Evolutionary conservation across 92 coral and sea anemone species (phyloP), one percentile per base, ranked within the genome.

Genomic region (Epizoanthus scotinus): DNA sequence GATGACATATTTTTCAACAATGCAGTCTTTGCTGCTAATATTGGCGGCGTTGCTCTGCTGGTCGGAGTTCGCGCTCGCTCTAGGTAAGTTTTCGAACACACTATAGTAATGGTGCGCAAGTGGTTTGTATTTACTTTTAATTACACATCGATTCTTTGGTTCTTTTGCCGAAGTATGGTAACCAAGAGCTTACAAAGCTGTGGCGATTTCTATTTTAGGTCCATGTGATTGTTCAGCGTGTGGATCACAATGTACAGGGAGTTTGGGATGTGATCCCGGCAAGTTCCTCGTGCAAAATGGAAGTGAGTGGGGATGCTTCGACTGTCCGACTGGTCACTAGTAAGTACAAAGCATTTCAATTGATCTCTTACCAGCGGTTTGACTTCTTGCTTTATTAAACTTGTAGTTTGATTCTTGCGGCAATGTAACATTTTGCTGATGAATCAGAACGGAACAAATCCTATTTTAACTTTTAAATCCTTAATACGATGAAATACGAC

Each of bases 171-270:
- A 49, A 10, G 28, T 54, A 60, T 15, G 15, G 53, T 63, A 31
- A 13, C 49, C 36, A 59, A 15, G 40, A 57, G 34, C 68, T 75
- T n/a, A 70, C 20, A 81, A 67, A 27, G 26, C 42, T 47, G 15
- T 9, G 26, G 19, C 34, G 28, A 69, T 70, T 38, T 67, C 31
- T 29, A 64, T 67, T 68, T 5, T 65, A 95, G 99, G 87, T 63
- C 91, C 89, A 26, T 93, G 99, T 78, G 98, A 95, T 13, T 95
- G 99, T 77, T 81, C 99, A 12, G 91, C 89, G 31, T 95, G 99
- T 78, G 94, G 97, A 3, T 67, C 95, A 20, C 90, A 87, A 3
- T 95, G 96, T 75, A 65, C 86, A 57, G 99, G 94, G 61, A 91
- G 91, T 55, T 67, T 95, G 18, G 84, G 86, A 31, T 95, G 99